Percentiles rank a stretch among this genome's conserved stretches.
Evolutionary conservation across 2,888 invertebrate genomes (phyloP).

Genomic region (Spialia ferax): DNA sequence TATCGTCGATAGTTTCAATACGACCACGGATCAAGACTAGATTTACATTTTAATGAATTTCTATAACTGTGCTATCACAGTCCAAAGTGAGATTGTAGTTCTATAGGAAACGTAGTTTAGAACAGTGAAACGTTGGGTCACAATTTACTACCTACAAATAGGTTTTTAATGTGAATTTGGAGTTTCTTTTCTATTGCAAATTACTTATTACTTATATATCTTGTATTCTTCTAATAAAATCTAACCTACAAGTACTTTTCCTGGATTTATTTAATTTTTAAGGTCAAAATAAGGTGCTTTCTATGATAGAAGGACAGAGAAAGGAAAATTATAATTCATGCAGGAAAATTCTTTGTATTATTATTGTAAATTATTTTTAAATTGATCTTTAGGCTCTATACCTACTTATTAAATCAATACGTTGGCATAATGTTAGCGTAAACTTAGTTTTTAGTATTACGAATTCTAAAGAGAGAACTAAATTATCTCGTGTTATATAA

Average conservation of each 20-base stretch:
- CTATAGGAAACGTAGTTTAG: slow-evolving; percentile 28
- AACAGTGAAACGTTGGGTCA: slow-evolving; percentile 26
- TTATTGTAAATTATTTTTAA: no score
- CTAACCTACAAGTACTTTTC: no score
- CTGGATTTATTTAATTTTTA: background rate
- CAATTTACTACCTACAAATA: slow-evolving; percentile 18
- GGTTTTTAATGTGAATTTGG: background rate
- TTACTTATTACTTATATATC: background rate
- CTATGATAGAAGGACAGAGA: no score
- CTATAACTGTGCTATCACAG: slow-evolving; percentile 58
- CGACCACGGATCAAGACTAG: slow-evolving; percentile 59
- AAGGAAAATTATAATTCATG: no score
- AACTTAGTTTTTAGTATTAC: slow-evolving; percentile 25
- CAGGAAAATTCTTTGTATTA: no score
- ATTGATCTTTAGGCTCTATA: background rate
- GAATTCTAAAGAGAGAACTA: slow-evolving; percentile 42
- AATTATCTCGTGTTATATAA: slow-evolving; percentile 37
- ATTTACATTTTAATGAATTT: slow-evolving; percentile 45
- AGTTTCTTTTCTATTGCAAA: background rate
- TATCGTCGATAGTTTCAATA: slow-evolving; percentile 45
- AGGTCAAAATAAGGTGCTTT: background rate
- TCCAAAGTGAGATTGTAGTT: slow-evolving; percentile 71
- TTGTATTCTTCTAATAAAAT: background rate
- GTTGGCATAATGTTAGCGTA: slow-evolving; percentile 9
- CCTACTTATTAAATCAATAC: background rate